Base-by-base conservation (phyloP, 1,140 invertebrate species). In the Ceratitis capitata region DNA sequence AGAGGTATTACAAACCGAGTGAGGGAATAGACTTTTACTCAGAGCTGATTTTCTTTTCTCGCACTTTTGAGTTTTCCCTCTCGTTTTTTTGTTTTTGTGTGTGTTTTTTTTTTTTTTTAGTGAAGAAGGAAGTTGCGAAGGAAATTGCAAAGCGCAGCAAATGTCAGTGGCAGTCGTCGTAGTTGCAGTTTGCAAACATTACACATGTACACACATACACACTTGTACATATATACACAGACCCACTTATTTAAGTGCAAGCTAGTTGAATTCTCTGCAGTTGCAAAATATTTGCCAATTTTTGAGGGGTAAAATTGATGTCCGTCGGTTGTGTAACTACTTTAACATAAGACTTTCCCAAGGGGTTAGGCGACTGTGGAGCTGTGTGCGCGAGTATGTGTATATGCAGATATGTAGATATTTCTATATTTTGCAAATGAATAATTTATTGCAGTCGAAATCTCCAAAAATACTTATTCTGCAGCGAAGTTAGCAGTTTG, bases 81-180 rank as follows among this genome's bases (percentile, higher is more conserved):
- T 78, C 29, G 58, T 3, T 64, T 26, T 1, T 10, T 35, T 7
- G 23, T 12, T 61, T 23, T 78, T n/a, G 39, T n/a, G n/a, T n/a
- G n/a, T n/a, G n/a, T n/a, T n/a, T n/a, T n/a, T n/a, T n/a, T n/a
- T n/a, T n/a, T n/a, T n/a, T n/a, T n/a, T n/a, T n/a, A n/a, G n/a
- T n/a, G 9, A 78, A 78, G 16, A 42, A 78, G 69, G 69, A 78
- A 78, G 69, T 32, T 78, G 69, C 69, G 39, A 78, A 78, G 69
- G 69, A 78, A 78, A 78, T 78, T 78, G 69, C 69, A 23, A 78
- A 78, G 69, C 69, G 39, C 69, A 78, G 69, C 69, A 78, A 69
- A 78, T 78, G 69, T 78, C 69, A 26, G 69, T 23, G 7, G n/a
- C 69, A 78, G 69, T 78, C 35, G 69, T 78, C 35, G 10, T 32